phyloP scores from a whole-genome alignment of 2,888 invertebrate species.

The Leptopilina drosophilae region DNA sequence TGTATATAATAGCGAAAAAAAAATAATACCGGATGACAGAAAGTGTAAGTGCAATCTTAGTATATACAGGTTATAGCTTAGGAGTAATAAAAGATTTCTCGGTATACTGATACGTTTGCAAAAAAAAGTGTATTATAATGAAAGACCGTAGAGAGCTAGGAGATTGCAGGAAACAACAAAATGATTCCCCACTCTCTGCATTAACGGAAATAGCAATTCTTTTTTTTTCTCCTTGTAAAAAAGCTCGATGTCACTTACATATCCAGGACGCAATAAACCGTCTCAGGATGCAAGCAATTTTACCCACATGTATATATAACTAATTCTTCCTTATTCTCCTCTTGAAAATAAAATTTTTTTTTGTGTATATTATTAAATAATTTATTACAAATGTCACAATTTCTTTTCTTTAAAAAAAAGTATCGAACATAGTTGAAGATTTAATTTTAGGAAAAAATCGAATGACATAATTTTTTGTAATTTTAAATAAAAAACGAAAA shows the following conservation, averaged over 20 bases:
- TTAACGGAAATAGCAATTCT: not conserved
- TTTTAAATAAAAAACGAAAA: too few species aligned
- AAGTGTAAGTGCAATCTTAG: constrained; percentile 63
- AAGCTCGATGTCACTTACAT: constrained; percentile 24
- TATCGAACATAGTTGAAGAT: too few species aligned
- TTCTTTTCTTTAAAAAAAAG: too few species aligned
- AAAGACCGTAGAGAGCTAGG: not conserved
- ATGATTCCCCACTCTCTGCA: not conserved
- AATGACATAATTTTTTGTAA: too few species aligned
- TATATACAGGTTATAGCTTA: constrained; percentile 36
- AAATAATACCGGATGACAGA: constrained; percentile 39
- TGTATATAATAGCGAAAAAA: constrained; percentile 14
- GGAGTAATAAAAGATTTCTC: constrained; percentile 4
- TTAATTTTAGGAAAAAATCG: too few species aligned
- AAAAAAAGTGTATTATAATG: not conserved
- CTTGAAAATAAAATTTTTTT: too few species aligned
- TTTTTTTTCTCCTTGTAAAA: not conserved
- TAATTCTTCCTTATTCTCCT: not conserved
- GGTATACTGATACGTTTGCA: constrained; percentile 15
- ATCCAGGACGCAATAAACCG: constrained; percentile 31
- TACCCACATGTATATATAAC: not conserved
- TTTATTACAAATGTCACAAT: too few species aligned
- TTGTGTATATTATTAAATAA: too few species aligned
- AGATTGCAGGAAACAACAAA: not conserved
- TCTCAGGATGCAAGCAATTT: constrained; percentile 35